phyloP scores from a whole-genome alignment of 2,113 vertebrate genomes.

The Sinocyclocheilus rhinocerous region DNA sequence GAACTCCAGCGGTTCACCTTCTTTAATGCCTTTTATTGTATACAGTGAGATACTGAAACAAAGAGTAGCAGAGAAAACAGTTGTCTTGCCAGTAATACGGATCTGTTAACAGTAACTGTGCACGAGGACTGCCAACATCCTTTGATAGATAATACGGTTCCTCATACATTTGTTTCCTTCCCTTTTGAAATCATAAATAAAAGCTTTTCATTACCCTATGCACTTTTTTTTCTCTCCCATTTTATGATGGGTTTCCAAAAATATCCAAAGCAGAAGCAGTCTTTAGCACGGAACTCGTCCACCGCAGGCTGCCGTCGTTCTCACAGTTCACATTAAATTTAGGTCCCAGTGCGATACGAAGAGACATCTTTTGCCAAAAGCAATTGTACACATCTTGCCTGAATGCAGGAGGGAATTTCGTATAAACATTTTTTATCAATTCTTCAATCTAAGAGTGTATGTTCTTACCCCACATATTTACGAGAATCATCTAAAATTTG shows the following conservation, averaged over 20 bases:
- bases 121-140: conserved; percentile 55
- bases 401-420: not conserved
- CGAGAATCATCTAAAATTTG: not conserved
- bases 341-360: conserved; percentile 7
- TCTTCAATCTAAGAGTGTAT: not conserved
- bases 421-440: not conserved
- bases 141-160: conserved; percentile 56
- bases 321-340: not conserved
- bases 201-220: conserved; percentile 44
- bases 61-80: conserved; percentile 54
- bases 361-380: conserved; percentile 13
- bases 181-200: conserved; percentile 56
- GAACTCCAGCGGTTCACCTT: conserved; percentile 43
- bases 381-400: not conserved
- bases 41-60: conserved; percentile 60
- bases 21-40: conserved; percentile 57
- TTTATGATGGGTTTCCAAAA: conserved; percentile 19
- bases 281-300: not conserved
- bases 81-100: conserved; percentile 50
- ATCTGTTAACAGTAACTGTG: conserved; percentile 59
- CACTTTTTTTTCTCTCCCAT: conserved; percentile 13
- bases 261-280: conserved; percentile 34
- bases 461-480: conserved; percentile 8
- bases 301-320: not conserved
- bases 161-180: conserved; percentile 48